Percentiles rank a stretch among this genome's conserved stretches.
These are phyloP conservation scores for Otolemur garnettii DNA, from an alignment of 2,113 vertebrate genomes.

Conservation along the genomic window DNA sequence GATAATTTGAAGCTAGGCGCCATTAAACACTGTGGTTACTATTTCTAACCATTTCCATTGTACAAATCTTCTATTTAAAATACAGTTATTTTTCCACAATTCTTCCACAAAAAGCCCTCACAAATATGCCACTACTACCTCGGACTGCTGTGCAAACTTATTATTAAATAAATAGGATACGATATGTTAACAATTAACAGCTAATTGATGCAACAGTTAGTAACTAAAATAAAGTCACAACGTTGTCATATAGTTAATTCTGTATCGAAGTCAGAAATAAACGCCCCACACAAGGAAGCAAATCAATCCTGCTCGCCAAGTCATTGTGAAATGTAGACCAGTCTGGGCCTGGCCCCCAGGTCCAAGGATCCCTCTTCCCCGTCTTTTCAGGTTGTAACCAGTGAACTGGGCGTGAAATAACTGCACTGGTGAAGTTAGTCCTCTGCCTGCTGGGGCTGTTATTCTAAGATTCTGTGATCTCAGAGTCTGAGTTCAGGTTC, in stretches of 20 bases:
- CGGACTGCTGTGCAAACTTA: not conserved
- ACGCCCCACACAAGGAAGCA: not conserved
- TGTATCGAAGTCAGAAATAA: not conserved
- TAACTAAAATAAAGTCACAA: conserved; percentile 35
- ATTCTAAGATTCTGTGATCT: not conserved
- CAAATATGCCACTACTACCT: not conserved
- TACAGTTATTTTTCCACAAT: not conserved
- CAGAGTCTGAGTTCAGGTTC: not conserved
- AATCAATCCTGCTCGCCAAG: not conserved
- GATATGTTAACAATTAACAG: not conserved
- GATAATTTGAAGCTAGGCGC: not conserved
- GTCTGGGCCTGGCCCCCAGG: not conserved
- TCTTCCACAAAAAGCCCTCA: not conserved
- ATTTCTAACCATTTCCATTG: not conserved
- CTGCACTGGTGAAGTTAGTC: too few relatives aligned
- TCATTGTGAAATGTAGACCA: not conserved
- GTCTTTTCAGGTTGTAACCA: not conserved
- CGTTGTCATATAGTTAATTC: not conserved
- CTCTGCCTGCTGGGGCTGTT: not conserved
- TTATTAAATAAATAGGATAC: not conserved
- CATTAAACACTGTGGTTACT: not conserved
- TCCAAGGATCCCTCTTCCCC: not conserved
- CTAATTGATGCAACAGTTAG: not conserved
- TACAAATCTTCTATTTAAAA: not conserved
- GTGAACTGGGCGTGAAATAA: not conserved